These are phyloP conservation scores for Agonopterix arenella DNA, from an alignment of 2,888 invertebrate genomes.

Conservation along the genomic window DNA sequence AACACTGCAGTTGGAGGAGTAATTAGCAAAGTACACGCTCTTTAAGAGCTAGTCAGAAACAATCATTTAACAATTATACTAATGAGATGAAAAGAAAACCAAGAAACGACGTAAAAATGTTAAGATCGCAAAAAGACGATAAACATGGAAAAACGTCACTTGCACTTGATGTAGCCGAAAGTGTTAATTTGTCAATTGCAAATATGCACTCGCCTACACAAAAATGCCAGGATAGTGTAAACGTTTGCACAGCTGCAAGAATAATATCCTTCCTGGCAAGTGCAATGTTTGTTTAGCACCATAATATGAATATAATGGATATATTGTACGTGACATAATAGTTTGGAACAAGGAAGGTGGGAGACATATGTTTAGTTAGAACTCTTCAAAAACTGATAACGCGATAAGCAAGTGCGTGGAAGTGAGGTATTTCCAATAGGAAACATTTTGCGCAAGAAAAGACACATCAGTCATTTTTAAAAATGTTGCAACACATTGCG, in stretches of 20 bases:
- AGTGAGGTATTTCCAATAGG: too few species aligned
- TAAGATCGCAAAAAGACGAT: slow-evolving; percentile 7
- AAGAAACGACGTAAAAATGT: background rate
- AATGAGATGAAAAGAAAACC: background rate
- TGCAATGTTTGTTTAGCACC: slow-evolving; percentile 43
- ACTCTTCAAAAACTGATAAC: too few species aligned
- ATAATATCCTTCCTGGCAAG: slow-evolving; percentile 21
- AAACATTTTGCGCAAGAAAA: too few species aligned
- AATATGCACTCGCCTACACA: slow-evolving; percentile 62
- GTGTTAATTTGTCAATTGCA: slow-evolving; percentile 64
- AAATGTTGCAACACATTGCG: too few species aligned
- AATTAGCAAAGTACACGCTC: background rate
- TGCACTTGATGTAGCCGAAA: slow-evolving; percentile 45
- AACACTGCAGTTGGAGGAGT: background rate
- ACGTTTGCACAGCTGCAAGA: slow-evolving; percentile 59
- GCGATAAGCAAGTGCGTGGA: too few species aligned
- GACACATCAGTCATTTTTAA: too few species aligned
- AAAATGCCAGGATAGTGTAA: slow-evolving; percentile 30
- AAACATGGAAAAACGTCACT: slow-evolving; percentile 33
- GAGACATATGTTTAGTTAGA: too few species aligned
- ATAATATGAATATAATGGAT: slow-evolving; percentile 14
- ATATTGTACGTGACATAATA: too few species aligned
- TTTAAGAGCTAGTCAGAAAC: background rate
- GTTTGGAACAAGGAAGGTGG: too few species aligned
- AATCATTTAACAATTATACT: background rate